Base-by-base conservation (phyloP, 2,888 invertebrate genomes). In the Oscheius sp. region DNA sequence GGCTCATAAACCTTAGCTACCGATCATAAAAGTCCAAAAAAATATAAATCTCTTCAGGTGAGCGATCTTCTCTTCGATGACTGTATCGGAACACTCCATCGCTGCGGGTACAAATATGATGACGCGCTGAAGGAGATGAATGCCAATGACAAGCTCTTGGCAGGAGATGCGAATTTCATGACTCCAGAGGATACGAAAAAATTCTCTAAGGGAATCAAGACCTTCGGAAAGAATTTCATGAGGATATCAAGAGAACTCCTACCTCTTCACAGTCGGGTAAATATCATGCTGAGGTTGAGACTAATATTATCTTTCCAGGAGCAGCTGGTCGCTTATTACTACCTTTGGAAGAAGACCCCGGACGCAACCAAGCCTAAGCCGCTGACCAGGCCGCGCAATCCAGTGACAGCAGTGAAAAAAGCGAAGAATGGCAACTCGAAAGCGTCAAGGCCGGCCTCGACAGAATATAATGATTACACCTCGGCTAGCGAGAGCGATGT, bases 281-380 rank as follows among this genome's bases (percentile, higher is more conserved):
- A 79, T 53, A 17, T 8, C 10, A 29, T 12, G 3, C 39, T 37
- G 17, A 17, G 15, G 42, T 17, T 15, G 3, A 39, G 2, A n/a
- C n/a, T n/a, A n/a, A 57, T 17, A 31, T n/a, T 6, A 37, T 20
- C 17, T 46, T 46, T 86, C 15, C 86, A 92, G 92, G 92, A 95
- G 67, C 96, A 98, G 88, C 89, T 98, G 86, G 96, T 98, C 65
- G 96, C 96, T 88, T 98, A 94, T 90, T 98, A 98, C 89, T 98
- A 98, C 89, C 90, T 96, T 87, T 98, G 98, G 98, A 99, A 99
- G 90, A 98, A 97, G 90, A 96, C 96, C 42, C 95, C 96, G 23
- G 95, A 95, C 84, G 97, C 97, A 74, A 94, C 94, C 88, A 95
- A 94, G 87, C 95, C 95, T 88, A 91, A 96, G 81, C 96, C 63